Evolutionary conservation across 2,888 invertebrate genomes (phyloP).

Genomic region (Thymelicus lineola): DNA sequence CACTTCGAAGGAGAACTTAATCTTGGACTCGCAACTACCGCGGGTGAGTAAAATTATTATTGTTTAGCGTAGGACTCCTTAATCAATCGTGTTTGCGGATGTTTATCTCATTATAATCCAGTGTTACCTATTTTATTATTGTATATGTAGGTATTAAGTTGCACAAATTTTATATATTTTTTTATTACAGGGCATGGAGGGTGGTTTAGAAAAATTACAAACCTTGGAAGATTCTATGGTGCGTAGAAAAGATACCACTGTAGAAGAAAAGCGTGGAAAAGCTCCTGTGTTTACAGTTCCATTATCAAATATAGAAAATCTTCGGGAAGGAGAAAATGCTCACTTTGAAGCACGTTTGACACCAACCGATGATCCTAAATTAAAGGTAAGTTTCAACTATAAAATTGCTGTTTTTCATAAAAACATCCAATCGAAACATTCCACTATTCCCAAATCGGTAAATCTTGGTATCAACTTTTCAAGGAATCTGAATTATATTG

Average conservation of each 20-base stretch:
- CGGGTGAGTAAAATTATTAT: slow-evolving; percentile 83
- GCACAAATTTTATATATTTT: neutral
- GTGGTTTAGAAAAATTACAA: slow-evolving; percentile 96
- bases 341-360: slow-evolving; percentile 96
- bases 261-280: slow-evolving; percentile 91
- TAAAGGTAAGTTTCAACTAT: slow-evolving; percentile 84
- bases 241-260: slow-evolving; percentile 89
- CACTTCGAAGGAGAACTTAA: slow-evolving; percentile 94
- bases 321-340: slow-evolving; percentile 95
- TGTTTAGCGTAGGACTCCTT: too few species aligned
- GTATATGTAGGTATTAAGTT: neutral
- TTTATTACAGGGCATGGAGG: slow-evolving; percentile 92
- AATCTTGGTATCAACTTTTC: too few species aligned
- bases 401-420: neutral
- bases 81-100: neutral
- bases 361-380: slow-evolving; percentile 95
- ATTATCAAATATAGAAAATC: slow-evolving; percentile 92
- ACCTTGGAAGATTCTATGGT: slow-evolving; percentile 95
- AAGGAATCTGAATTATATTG: neutral
- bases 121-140: too few species aligned
- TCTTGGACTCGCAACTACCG: slow-evolving; percentile 96
- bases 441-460: too few species aligned
- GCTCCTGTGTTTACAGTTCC: slow-evolving; percentile 97
- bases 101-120: neutral
- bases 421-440: too few species aligned